phyloP scores from a whole-genome alignment of 2,113 vertebrate genomes.

The Rhinogobius similis region DNA sequence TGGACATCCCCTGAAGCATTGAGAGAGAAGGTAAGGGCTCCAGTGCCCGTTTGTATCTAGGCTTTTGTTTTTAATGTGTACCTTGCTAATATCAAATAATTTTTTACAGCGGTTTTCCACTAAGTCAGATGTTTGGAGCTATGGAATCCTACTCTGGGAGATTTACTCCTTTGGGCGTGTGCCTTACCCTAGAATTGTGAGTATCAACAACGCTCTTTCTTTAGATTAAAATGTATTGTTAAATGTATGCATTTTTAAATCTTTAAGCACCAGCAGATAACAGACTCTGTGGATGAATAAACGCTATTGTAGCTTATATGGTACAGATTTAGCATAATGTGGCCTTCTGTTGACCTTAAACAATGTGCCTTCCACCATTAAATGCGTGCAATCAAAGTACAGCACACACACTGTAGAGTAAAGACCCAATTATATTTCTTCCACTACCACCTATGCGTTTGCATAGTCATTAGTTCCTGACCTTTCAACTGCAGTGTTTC shows the following conservation, averaged over 20 bases:
- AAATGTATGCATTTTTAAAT: background rate
- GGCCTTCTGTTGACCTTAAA: conserved; percentile 17
- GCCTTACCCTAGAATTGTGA: conserved; percentile 99
- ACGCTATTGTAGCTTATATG: background rate
- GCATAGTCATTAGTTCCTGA: background rate
- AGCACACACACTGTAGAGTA: background rate
- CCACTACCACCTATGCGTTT: background rate
- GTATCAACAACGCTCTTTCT: conserved; percentile 51
- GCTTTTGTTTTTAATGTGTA: conserved; percentile 6
- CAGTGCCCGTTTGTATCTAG: background rate
- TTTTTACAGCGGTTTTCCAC: conserved; percentile 92
- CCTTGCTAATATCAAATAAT: background rate
- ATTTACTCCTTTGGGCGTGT: conserved; percentile 99
- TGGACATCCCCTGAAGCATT: conserved; percentile 97
- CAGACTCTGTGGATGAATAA: conserved; percentile 30
- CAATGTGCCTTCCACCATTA: conserved; percentile 21
- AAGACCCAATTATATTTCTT: conserved; percentile 11
- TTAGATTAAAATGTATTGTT: too few species aligned
- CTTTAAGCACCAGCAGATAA: conserved; percentile 52
- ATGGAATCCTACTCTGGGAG: conserved; percentile 97
- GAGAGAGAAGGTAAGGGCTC: conserved; percentile 88
- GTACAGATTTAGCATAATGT: conserved; percentile 5
- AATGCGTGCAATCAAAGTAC: conserved; percentile 11
- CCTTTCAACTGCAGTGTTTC: conserved; percentile 2
- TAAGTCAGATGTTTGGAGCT: conserved; percentile 98